A percentile compares a stretch with the other conserved stretches of the same genome.
phyloP scores from a whole-genome alignment of 2,113 vertebrate genomes.

The Takifugu flavidus region DNA sequence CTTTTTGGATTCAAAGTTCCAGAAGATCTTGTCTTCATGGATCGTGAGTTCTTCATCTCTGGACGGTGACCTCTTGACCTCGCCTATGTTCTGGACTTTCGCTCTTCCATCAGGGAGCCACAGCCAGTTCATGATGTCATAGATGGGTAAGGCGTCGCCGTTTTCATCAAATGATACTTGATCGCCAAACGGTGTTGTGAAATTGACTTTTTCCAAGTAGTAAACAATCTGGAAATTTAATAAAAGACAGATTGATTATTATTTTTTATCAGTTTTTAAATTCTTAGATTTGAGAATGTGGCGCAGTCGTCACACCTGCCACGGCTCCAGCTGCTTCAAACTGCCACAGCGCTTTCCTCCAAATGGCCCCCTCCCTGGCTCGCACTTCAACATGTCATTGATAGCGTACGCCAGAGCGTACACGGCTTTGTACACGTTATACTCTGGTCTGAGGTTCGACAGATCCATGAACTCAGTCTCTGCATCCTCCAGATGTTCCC shows the following conservation, averaged over 20 bases:
- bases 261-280: not conserved
- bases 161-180: conserved; percentile 69
- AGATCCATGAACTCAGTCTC: conserved; percentile 44
- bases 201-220: conserved; percentile 66
- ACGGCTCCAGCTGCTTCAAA: conserved; percentile 55
- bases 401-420: conserved; percentile 69
- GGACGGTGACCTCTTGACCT: conserved; percentile 48
- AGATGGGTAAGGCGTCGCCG: conserved; percentile 69
- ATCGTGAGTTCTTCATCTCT: conserved; percentile 54
- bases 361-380: conserved; percentile 65
- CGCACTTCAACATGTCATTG: conserved; percentile 59
- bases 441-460: conserved; percentile 52
- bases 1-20: conserved; percentile 48
- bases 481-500: conserved; percentile 40
- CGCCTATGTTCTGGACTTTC: conserved; percentile 56
- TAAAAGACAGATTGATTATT: not conserved
- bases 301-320: conserved; percentile 61
- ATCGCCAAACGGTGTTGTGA: conserved; percentile 68
- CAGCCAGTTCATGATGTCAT: conserved; percentile 74
- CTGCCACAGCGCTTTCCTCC: conserved; percentile 51
- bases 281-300: not conserved
- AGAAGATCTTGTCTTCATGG: conserved; percentile 61
- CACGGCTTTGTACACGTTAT: conserved; percentile 73
- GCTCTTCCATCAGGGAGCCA: conserved; percentile 48
- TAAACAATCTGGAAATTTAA: conserved; percentile 50